Percentiles rank a stretch among this genome's conserved stretches.
Conservation (phyloP, 1,140 invertebrate species). For the Eulimnadia texana region DNA sequence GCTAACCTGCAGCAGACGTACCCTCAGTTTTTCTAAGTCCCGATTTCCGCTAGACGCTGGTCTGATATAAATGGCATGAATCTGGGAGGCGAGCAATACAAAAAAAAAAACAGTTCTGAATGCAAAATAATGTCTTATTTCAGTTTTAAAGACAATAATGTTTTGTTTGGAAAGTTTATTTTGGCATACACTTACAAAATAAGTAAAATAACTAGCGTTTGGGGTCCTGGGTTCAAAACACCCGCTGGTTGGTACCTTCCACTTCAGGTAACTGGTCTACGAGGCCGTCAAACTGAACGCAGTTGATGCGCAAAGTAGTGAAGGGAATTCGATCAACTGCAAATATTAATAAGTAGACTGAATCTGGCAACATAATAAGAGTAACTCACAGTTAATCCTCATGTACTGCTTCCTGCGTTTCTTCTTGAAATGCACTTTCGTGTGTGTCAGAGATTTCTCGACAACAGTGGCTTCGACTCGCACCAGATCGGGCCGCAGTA, state of each 20-base stretch:
- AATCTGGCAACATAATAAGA: too few relatives aligned
- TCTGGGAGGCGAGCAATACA: too few relatives aligned
- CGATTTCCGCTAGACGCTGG: too few relatives aligned
- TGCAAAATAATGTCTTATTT: background rate
- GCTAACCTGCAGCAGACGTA: too few relatives aligned
- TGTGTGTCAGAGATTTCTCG: constrained; percentile 75
- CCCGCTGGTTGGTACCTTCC: constrained; percentile 30
- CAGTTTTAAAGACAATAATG: background rate
- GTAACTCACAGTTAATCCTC: constrained; percentile 53
- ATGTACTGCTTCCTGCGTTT: constrained; percentile 58
- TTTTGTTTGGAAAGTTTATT: background rate
- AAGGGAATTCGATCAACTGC: constrained; percentile 46
- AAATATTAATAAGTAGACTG: constrained; percentile 25
- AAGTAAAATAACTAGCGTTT: background rate
- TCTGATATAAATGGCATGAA: too few relatives aligned
- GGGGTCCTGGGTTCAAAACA: constrained; percentile 1
- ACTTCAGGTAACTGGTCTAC: constrained; percentile 26
- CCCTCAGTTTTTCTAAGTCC: too few relatives aligned
- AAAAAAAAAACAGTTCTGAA: background rate
- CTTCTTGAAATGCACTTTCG: constrained; percentile 57
- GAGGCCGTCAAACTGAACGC: constrained; percentile 37
- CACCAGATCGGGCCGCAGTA: constrained; percentile 58
- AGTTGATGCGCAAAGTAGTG: constrained; percentile 58
- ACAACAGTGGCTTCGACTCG: constrained; percentile 70
- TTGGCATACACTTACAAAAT: background rate